Conservation (phyloP, 2,797 vertebrate genomes). For the Tauraco hartlaubi region DNA sequence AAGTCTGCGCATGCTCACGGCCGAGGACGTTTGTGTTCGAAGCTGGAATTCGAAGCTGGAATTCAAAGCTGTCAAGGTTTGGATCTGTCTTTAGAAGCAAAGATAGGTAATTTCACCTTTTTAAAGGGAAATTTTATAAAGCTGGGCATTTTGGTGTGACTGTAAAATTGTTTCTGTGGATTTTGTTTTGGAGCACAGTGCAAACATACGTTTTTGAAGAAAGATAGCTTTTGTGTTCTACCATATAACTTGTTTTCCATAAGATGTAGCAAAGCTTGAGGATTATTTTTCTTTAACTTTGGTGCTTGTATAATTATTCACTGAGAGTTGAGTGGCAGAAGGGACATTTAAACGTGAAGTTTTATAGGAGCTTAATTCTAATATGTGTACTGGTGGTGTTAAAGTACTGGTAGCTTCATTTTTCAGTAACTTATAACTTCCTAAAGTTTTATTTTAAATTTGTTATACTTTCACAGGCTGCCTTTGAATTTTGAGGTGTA, state of each 20-base stretch:
- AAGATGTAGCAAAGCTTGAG: neutral
- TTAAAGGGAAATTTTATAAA: neutral
- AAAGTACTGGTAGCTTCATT: neutral
- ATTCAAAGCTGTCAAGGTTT: neutral
- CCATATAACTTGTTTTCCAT: neutral
- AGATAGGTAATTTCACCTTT: neutral
- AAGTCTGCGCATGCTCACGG: accelerated
- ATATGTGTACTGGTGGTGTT: neutral
- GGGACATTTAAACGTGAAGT: neutral
- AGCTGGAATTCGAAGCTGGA: neutral
- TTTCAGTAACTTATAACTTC: neutral
- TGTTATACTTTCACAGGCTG: neutral
- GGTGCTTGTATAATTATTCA: neutral
- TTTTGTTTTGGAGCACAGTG: neutral
- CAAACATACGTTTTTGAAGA: neutral
- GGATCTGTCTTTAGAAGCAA: neutral
- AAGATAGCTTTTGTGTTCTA: neutral
- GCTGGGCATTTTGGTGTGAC: neutral
- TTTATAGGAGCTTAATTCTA: neutral
- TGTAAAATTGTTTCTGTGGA: neutral
- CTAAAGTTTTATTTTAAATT: neutral
- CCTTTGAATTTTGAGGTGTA: neutral
- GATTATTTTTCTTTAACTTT: neutral
- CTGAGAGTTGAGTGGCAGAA: neutral
- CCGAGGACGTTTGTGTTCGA: accelerated